A percentile compares a stretch with the other conserved stretches of the same genome.
phyloP scores from a whole-genome alignment of 2,113 vertebrate genomes.

The Lagopus leucura region DNA sequence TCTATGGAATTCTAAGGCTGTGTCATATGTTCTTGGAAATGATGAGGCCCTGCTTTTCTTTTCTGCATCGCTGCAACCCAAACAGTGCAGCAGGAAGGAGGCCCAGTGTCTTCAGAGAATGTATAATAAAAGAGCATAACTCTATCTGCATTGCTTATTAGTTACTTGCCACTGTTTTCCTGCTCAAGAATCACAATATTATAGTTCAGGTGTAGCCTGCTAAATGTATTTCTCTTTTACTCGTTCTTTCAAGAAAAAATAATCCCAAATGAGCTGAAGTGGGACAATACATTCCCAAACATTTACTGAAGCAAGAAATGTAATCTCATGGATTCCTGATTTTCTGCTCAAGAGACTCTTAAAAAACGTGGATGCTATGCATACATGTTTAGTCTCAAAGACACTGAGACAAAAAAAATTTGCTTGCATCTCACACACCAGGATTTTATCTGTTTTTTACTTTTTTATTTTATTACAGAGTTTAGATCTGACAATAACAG shows the following conservation, averaged over 20 bases:
- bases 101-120: background rate
- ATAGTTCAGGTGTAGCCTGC: background rate
- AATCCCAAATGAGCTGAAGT: background rate
- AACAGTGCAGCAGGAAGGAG: background rate
- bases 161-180: background rate
- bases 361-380: background rate
- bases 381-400: background rate
- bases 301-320: constrained; percentile 43
- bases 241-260: constrained; percentile 10
- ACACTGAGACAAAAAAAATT: background rate
- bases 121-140: background rate
- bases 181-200: background rate
- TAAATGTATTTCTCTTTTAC: background rate
- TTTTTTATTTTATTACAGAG: background rate
- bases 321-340: constrained; percentile 38
- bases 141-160: background rate
- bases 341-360: constrained; percentile 3
- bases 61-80: background rate
- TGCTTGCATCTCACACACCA: background rate
- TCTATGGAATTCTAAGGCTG: background rate
- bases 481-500: background rate
- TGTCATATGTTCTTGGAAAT: background rate
- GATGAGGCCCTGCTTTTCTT: background rate
- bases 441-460: background rate
- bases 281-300: constrained; percentile 15